Conservation (phyloP, 2,888 invertebrate species). For the Drosophila prolongata region DNA sequence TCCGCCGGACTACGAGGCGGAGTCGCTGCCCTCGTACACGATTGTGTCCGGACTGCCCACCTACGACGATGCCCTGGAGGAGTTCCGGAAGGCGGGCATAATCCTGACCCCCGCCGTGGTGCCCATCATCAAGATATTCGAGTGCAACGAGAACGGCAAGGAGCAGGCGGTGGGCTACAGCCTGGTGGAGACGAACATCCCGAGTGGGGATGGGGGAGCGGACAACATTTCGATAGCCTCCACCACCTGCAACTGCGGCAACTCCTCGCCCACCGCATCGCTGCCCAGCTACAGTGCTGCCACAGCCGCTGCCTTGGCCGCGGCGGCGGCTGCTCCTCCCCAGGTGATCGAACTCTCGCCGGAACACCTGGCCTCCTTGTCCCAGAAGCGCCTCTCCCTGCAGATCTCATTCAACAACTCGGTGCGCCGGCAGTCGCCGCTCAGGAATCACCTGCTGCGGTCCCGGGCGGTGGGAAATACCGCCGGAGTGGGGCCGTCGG, state of each 20-base stretch:
- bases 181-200: conserved; percentile 59
- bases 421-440: conserved; percentile 71
- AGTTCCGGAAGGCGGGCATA: conserved; percentile 85
- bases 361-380: conserved; percentile 82
- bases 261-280: conserved; percentile 45
- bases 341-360: conserved; percentile 83
- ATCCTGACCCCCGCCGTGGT: conserved; percentile 79
- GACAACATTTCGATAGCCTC: conserved; percentile 78
- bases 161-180: conserved; percentile 66
- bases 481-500: conserved; percentile 49
- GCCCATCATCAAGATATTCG: conserved; percentile 83
- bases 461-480: conserved; percentile 72
- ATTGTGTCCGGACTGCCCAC: conserved; percentile 88
- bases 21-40: conserved; percentile 87
- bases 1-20: conserved; percentile 84
- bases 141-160: conserved; percentile 58
- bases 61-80: conserved; percentile 87
- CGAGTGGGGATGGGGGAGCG: conserved; percentile 34
- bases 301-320: conserved; percentile 49
- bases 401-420: conserved; percentile 83
- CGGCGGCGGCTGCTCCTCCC: conserved; percentile 48
- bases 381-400: conserved; percentile 83
- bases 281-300: conserved; percentile 68
- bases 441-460: conserved; percentile 82
- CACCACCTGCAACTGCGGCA: conserved; percentile 75